Conservation (phyloP, 2,797 vertebrate genomes). For the Momotus momota region DNA sequence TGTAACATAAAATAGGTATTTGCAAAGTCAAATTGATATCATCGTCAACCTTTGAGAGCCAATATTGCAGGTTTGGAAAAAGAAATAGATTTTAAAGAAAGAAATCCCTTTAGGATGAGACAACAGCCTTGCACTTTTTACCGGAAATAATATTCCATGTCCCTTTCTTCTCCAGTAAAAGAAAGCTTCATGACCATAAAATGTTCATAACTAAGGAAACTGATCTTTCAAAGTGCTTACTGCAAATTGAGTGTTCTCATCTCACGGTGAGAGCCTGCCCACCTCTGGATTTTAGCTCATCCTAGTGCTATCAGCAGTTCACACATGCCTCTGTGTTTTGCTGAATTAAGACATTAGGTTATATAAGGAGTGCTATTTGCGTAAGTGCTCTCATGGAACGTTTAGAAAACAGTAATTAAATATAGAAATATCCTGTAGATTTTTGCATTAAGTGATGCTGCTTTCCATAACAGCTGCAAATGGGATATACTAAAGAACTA, state of each 20-base stretch:
- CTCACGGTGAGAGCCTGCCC: not conserved
- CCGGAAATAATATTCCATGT: not conserved
- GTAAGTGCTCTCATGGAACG: not conserved
- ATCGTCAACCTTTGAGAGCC: no score
- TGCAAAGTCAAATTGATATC: no score
- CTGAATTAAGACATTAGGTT: not conserved
- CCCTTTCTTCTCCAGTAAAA: not conserved
- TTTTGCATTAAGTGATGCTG: not conserved
- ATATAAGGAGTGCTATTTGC: not conserved
- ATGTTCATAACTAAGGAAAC: not conserved
- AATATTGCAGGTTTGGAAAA: not conserved
- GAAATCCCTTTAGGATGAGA: not conserved
- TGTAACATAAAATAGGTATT: not conserved
- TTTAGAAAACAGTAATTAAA: conserved; percentile 19
- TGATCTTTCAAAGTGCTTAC: not conserved
- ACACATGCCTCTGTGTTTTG: not conserved
- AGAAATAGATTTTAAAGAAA: not conserved
- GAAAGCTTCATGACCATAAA: not conserved
- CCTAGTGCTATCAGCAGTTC: not conserved
- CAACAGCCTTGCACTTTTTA: accelerated
- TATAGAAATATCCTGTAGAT: not conserved
- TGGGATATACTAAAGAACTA: not conserved
- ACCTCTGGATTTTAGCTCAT: not conserved
- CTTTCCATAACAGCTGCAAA: not conserved
- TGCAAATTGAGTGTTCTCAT: not conserved